A percentile compares a stretch with the other conserved stretches of the same genome.
Conservation (phyloP, 30 jellyfish, hydroid and myxozoan species). For the Clytia hemisphaerica region DNA sequence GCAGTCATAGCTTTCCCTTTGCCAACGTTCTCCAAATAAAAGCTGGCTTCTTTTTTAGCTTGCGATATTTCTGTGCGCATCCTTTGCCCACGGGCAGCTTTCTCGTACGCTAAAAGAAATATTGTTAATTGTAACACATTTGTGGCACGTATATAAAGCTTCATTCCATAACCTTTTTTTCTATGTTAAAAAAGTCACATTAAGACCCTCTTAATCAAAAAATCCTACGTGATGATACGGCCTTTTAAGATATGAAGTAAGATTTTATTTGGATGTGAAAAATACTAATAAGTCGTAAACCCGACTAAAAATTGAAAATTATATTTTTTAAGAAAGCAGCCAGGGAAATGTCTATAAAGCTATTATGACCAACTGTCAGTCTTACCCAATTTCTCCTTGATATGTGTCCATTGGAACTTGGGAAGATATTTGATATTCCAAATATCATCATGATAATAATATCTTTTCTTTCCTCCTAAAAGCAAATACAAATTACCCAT, state of each 20-base stretch:
- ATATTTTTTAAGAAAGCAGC: neutral
- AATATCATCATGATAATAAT: constrained; percentile 74
- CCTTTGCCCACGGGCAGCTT: constrained; percentile 83
- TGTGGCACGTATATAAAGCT: too few species aligned
- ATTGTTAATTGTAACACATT: too few species aligned
- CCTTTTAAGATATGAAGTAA: too few species aligned
- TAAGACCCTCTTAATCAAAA: too few species aligned
- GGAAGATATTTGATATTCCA: constrained; percentile 85
- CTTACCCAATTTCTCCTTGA: constrained; percentile 85
- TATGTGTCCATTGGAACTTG: constrained; percentile 86
- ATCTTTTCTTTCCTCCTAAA: constrained; percentile 87
- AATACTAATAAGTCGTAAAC: too few species aligned
- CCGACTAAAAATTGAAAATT: too few species aligned
- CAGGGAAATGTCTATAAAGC: neutral
- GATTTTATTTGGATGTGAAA: too few species aligned
- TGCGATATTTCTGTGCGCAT: constrained; percentile 86
- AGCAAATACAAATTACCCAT: neutral
- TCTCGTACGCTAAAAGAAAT: constrained; percentile 60
- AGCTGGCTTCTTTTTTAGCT: constrained; percentile 76
- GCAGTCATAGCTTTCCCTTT: constrained; percentile 62
- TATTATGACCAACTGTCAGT: too few species aligned
- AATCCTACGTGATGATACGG: too few species aligned
- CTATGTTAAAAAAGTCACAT: too few species aligned
- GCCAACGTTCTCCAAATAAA: constrained; percentile 62
- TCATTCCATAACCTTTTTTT: too few species aligned